Conservation (phyloP, 2,113 vertebrate species). For the Vireo altiloquus region DNA sequence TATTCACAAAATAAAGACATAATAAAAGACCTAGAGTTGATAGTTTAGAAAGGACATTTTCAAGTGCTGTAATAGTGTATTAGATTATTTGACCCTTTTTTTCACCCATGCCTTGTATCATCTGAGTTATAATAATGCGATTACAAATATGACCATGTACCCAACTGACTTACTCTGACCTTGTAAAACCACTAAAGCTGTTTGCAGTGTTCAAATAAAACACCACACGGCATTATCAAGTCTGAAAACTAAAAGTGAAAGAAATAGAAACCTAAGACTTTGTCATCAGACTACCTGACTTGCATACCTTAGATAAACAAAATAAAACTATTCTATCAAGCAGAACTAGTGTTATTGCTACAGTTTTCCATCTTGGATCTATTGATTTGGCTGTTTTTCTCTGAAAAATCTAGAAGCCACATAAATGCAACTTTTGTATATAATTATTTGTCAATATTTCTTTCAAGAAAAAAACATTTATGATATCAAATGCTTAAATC, state of each 20-base stretch:
- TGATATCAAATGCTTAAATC: not conserved
- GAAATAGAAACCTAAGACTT: not conserved
- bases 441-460: not conserved
- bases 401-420: not conserved
- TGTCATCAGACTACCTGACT: not conserved
- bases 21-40: not conserved
- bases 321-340: not conserved
- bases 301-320: not conserved
- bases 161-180: not conserved
- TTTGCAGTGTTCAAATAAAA: not conserved
- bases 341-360: not conserved
- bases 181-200: not conserved
- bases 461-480: not conserved
- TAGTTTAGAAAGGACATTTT: not conserved
- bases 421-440: not conserved
- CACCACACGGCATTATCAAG: not conserved
- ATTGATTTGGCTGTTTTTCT: not conserved
- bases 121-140: not conserved
- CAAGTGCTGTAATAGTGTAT: not conserved
- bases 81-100: not conserved
- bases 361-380: not conserved
- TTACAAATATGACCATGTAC: not conserved
- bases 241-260: not conserved
- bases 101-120: not conserved
- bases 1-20: not conserved